Percentiles rank a stretch among this genome's conserved stretches.
These are phyloP conservation scores for Mus caroli DNA, from an alignment of 2,797 vertebrate species.

Conservation along the genomic window DNA sequence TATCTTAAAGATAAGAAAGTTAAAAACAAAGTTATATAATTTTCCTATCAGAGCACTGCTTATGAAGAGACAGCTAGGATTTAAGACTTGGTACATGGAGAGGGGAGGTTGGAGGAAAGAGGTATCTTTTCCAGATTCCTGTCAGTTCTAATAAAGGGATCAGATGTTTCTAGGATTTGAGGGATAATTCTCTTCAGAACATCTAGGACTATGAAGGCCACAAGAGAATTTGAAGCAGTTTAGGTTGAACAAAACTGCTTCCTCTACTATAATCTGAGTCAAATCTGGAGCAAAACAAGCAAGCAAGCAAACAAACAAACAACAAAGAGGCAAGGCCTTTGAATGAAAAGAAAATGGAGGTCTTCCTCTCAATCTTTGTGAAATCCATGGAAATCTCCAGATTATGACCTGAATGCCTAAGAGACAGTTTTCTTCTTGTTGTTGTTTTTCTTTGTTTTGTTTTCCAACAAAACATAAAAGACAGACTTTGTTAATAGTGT, in stretches of 20 bases:
- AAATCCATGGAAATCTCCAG: conserved; percentile 11
- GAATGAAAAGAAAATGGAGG: not conserved
- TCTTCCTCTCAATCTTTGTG: conserved; percentile 51
- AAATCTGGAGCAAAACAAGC: conserved; percentile 8
- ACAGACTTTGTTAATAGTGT: not conserved
- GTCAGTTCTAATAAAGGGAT: not conserved
- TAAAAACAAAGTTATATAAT: conserved; percentile 18
- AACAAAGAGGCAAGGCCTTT: not conserved
- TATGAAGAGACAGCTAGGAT: not conserved
- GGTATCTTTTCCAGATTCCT: not conserved
- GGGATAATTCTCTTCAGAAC: not conserved
- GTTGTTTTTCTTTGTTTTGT: not conserved
- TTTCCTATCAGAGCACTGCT: not conserved
- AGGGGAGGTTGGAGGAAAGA: not conserved
- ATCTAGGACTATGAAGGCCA: not conserved
- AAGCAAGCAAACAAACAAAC: conserved; percentile 44
- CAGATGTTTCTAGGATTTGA: not conserved
- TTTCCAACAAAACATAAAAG: conserved; percentile 47
- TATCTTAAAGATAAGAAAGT: conserved; percentile 36
- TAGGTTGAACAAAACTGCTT: conserved; percentile 2
- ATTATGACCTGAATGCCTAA: conserved; percentile 19
- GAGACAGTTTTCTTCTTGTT: not conserved
- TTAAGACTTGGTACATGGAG: not conserved
- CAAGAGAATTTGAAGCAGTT: not conserved
- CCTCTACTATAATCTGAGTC: not conserved